A percentile compares a stretch with the other conserved stretches of the same genome.
These are phyloP conservation scores for Habropoda laboriosa DNA, from an alignment of 1,140 invertebrate species.

Conservation along the genomic window DNA sequence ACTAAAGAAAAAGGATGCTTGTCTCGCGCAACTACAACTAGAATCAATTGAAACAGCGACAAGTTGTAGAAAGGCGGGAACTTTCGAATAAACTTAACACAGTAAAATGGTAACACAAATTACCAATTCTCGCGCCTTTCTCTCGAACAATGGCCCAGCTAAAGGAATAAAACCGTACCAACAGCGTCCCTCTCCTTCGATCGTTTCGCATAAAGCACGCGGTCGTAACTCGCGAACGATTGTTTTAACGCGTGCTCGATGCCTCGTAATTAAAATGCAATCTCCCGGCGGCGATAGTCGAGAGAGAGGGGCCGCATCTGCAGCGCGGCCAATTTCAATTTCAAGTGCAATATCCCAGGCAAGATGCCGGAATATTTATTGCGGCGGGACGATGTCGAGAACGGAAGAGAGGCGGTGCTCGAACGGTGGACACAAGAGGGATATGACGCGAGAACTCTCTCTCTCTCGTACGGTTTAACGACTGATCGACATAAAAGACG, in stretches of 20 bases:
- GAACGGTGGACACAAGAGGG: neutral
- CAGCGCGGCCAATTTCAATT: constrained; percentile 47
- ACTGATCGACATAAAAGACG: constrained; percentile 58
- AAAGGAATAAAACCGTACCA: neutral
- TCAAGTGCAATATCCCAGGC: constrained; percentile 37
- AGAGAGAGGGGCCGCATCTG: constrained; percentile 16
- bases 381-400: neutral
- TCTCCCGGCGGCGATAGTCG: constrained; percentile 31
- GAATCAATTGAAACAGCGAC: too few relatives aligned
- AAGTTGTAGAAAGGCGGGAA: too few relatives aligned
- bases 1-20: too few relatives aligned
- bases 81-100: too few relatives aligned
- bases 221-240: neutral
- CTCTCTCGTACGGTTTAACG: constrained; percentile 45
- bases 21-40: too few relatives aligned
- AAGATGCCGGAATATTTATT: constrained; percentile 58
- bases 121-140: neutral
- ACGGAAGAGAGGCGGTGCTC: neutral
- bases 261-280: constrained; percentile 57
- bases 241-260: constrained; percentile 29
- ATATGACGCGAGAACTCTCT: constrained; percentile 13
- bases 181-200: neutral
- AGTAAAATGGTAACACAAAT: too few relatives aligned
- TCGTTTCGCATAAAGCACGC: neutral
- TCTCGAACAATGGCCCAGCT: neutral